A percentile compares a stretch with the other conserved stretches of the same genome.
These are phyloP conservation scores for Ceratotherium simum DNA, from an alignment of 2,113 vertebrate species.

Conservation along the genomic window DNA sequence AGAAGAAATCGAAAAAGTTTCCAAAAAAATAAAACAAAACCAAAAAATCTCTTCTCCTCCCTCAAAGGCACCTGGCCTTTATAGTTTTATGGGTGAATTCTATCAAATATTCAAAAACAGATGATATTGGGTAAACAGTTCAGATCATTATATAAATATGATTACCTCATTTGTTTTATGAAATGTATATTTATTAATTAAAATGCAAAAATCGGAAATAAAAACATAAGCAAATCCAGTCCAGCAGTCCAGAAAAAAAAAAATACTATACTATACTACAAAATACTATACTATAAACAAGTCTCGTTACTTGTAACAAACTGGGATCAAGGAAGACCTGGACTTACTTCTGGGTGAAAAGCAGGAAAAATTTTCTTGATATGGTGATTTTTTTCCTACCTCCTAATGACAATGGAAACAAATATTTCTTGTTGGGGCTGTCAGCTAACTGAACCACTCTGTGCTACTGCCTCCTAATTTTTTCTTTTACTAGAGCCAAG, in stretches of 20 bases:
- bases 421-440: not conserved
- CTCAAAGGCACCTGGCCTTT: not conserved
- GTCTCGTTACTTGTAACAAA: not conserved
- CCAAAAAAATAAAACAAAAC: not conserved
- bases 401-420: not conserved
- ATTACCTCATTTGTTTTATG: not conserved
- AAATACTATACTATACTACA: not conserved
- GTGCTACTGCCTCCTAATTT: not conserved
- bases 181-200: not conserved
- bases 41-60: not conserved
- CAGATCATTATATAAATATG: not conserved
- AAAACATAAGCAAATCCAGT: constrained; percentile 38
- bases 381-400: not conserved
- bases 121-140: not conserved
- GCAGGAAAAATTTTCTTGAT: not conserved
- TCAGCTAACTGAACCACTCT: not conserved
- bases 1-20: not conserved
- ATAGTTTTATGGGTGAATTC: constrained; percentile 53
- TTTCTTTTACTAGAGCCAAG: not conserved
- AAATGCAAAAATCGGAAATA: not conserved
- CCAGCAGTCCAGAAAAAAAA: not conserved
- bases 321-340: not conserved
- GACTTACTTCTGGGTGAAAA: not conserved
- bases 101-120: constrained; percentile 5
- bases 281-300: not conserved